These are phyloP conservation scores for Tragelaphus strepsiceros DNA, from an alignment of 2,113 vertebrate species.

Conservation along the genomic window DNA sequence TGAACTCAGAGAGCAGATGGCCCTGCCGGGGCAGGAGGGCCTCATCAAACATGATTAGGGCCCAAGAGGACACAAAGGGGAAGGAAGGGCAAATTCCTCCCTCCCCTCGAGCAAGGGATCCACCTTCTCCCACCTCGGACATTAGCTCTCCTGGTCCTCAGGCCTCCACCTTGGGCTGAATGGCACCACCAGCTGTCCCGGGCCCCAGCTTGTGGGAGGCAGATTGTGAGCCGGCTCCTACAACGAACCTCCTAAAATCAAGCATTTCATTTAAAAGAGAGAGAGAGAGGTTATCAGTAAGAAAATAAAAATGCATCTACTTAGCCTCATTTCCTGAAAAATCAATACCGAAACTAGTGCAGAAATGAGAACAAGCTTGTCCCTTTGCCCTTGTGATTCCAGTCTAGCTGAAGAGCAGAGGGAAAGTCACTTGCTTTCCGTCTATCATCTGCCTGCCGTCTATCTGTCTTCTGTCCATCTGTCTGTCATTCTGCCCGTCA, in stretches of 20 bases:
- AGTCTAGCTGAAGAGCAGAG: background rate
- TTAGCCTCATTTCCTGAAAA: background rate
- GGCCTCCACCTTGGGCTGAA: background rate
- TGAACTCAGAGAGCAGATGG: background rate
- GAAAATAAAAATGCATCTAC: background rate
- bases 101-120: background rate
- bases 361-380: background rate
- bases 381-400: background rate
- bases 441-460: background rate
- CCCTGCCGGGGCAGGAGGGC: background rate
- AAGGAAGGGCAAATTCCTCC: background rate
- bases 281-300: background rate
- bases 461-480: background rate
- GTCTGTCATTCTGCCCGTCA: background rate
- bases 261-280: background rate
- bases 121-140: background rate
- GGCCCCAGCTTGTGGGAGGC: background rate
- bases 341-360: no score
- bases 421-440: no score
- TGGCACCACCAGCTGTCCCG: no score
- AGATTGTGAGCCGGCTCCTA: background rate
- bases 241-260: background rate
- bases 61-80: background rate
- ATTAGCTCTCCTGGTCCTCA: background rate
- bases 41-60: no score